Conservation (phyloP, 2,113 vertebrate genomes). For the Ailurus styani region DNA sequence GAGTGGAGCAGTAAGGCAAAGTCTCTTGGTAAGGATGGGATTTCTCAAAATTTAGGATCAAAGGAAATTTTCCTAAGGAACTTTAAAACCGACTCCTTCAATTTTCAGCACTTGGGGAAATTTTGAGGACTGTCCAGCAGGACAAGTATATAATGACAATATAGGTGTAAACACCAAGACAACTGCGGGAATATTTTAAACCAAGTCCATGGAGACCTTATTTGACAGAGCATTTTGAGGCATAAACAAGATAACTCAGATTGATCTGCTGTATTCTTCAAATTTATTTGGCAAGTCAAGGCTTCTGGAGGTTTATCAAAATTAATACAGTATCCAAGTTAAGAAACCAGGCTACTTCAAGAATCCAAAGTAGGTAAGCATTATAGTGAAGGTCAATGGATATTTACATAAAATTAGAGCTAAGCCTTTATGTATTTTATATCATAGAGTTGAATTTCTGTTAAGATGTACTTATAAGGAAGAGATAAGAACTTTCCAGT, state of each 20-base stretch:
- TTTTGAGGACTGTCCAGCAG: background rate
- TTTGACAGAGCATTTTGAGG: background rate
- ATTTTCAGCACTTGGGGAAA: background rate
- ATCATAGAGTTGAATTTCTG: background rate
- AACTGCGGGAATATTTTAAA: background rate
- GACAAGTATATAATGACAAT: background rate
- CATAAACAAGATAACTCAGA: background rate
- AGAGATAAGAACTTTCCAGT: background rate
- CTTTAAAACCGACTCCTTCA: background rate
- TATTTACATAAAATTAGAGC: background rate
- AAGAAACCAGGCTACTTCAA: background rate
- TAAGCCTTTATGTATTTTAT: background rate
- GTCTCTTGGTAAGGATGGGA: background rate
- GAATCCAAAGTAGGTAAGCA: background rate
- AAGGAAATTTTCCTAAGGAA: background rate
- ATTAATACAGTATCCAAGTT: background rate
- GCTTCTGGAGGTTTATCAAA: background rate
- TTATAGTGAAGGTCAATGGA: background rate
- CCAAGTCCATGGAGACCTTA: background rate
- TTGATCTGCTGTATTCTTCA: background rate
- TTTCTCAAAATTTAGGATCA: slow-evolving; percentile 13
- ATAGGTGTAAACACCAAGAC: background rate
- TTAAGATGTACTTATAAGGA: background rate
- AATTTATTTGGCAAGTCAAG: background rate
- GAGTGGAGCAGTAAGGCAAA: background rate